phyloP scores from a whole-genome alignment of 2,888 invertebrate species.

The Chrysolina haemoptera region DNA sequence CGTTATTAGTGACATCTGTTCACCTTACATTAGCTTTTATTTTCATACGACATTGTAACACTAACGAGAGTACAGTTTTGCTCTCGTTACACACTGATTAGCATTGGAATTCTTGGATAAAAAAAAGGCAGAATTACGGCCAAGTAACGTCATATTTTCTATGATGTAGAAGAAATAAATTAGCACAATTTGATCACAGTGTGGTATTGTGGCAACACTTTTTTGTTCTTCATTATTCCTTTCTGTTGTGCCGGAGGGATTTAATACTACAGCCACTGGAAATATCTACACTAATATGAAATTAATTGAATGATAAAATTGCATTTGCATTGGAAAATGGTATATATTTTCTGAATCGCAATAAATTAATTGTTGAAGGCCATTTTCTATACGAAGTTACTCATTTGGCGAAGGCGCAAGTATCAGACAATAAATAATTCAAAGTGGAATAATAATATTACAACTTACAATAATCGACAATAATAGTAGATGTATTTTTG shows the following conservation, averaged over 20 bases:
- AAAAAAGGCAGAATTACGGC: not conserved
- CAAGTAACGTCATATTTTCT: not conserved
- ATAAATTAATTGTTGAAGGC: no score
- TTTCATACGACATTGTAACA: constrained; percentile 5
- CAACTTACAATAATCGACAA: no score
- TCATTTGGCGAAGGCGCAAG: no score
- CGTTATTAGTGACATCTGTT: no score
- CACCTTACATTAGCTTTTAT: not conserved
- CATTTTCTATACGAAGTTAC: no score
- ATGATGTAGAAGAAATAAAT: not conserved
- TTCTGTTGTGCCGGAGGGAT: not conserved
- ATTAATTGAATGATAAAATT: no score
- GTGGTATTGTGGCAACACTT: not conserved
- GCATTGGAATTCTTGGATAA: constrained; percentile 36
- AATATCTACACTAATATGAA: not conserved
- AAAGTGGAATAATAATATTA: no score
- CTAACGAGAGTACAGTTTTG: constrained; percentile 39
- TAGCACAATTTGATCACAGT: not conserved
- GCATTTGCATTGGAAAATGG: no score
- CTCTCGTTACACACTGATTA: constrained; percentile 51
- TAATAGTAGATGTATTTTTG: no score
- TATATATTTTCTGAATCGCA: no score
- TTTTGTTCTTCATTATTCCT: not conserved
- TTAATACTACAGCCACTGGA: not conserved
- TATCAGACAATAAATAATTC: no score